Conservation (phyloP, 37 sponge, comb jelly and placozoan genomes). For the Cladorhizidae sp. region DNA sequence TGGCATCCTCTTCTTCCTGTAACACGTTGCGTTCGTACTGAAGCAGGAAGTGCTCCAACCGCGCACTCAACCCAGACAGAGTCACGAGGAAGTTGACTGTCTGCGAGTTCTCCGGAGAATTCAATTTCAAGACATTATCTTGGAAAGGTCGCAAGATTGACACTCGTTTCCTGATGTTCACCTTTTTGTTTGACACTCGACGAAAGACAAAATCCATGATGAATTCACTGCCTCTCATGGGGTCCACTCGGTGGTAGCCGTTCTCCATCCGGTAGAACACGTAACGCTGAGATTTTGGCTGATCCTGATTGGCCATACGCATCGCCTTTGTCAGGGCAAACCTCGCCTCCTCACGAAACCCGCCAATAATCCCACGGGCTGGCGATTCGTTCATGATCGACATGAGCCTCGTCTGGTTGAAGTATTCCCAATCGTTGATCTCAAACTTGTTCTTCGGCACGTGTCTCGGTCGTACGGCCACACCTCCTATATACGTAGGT, state of each 20-base stretch:
- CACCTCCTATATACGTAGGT: no score
- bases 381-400: constrained; percentile 52
- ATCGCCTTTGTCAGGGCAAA: constrained; percentile 61
- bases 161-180: constrained; percentile 37
- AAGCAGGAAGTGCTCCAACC: constrained; percentile 54
- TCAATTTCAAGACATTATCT: constrained; percentile 32
- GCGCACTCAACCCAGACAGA: constrained; percentile 53
- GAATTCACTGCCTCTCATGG: constrained; percentile 76
- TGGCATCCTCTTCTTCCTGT: constrained; percentile 26
- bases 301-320: constrained; percentile 44
- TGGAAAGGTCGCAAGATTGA: constrained; percentile 56
- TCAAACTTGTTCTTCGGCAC: constrained; percentile 62
- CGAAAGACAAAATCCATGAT: constrained; percentile 69
- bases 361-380: constrained; percentile 56
- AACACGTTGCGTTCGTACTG: constrained; percentile 53
- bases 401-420: constrained; percentile 78
- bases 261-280: constrained; percentile 64
- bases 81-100: constrained; percentile 56
- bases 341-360: constrained; percentile 53
- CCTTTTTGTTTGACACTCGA: not conserved
- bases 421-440: constrained; percentile 69
- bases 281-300: constrained; percentile 21
- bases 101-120: constrained; percentile 6
- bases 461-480: constrained; percentile 20
- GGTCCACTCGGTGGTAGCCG: constrained; percentile 71